A percentile compares a stretch with the other conserved stretches of the same genome.
Evolutionary conservation across 1,140 invertebrate genomes (phyloP).

Genomic region (Drosophila serrata): DNA sequence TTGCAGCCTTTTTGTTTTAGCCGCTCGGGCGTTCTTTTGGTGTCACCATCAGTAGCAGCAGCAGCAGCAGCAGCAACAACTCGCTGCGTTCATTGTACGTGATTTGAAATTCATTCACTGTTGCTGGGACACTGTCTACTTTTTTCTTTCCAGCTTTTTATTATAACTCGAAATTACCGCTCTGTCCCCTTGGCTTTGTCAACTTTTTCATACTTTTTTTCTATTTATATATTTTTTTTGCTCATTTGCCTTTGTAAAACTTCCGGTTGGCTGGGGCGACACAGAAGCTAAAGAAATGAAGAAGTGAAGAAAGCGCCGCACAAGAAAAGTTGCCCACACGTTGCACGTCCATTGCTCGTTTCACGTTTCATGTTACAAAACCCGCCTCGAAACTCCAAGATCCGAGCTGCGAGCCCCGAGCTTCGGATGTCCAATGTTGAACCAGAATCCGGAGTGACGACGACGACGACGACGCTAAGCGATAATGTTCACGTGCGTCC

Average conservation of each 20-base stretch:
- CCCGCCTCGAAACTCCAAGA: conserved; percentile 25
- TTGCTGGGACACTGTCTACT: conserved; percentile 57
- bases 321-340: conserved; percentile 70
- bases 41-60: conserved; percentile 57
- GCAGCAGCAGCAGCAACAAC: conserved; percentile 41
- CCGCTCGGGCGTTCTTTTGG: conserved; percentile 61
- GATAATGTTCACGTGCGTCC: conserved; percentile 69
- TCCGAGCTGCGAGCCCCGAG: background rate
- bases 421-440: conserved; percentile 16
- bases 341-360: conserved; percentile 57
- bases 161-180: conserved; percentile 59
- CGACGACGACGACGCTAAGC: conserved; percentile 13
- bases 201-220: conserved; percentile 52
- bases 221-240: conserved; percentile 54
- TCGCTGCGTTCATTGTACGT: conserved; percentile 68
- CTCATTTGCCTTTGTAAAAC: conserved; percentile 82
- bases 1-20: conserved; percentile 70
- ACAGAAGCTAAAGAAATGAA: conserved; percentile 30
- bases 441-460: conserved; percentile 7
- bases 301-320: conserved; percentile 24
- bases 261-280: conserved; percentile 72
- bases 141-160: conserved; percentile 44
- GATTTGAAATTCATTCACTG: conserved; percentile 80
- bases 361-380: conserved; percentile 74
- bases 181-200: conserved; percentile 37